Conservation (phyloP, 2,888 invertebrate genomes). For the Apoderus coryli region DNA sequence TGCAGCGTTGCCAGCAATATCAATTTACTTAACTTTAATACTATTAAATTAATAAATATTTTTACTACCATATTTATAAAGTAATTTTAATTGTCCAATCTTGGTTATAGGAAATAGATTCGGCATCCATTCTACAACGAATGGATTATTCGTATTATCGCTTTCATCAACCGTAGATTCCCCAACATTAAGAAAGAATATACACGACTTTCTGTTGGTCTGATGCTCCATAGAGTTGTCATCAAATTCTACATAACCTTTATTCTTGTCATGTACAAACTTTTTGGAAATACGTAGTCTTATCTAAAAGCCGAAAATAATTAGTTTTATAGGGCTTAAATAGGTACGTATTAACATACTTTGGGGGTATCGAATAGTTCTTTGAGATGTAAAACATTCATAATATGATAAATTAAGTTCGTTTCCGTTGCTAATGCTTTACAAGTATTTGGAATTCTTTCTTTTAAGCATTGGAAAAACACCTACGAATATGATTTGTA, state of each 20-base stretch:
- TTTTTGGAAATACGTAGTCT: slow-evolving; percentile 46
- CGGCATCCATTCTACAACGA: slow-evolving; percentile 65
- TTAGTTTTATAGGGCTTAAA: slow-evolving; percentile 2
- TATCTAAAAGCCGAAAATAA: slow-evolving; percentile 32
- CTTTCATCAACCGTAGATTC: slow-evolving; percentile 30
- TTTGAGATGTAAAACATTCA: slow-evolving; percentile 53
- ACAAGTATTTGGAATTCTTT: slow-evolving; percentile 48
- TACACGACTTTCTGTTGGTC: slow-evolving; percentile 23
- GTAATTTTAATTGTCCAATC: slow-evolving; percentile 56
- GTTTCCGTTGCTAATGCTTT: slow-evolving; percentile 46
- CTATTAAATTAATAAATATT: too few species aligned
- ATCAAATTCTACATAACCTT: slow-evolving; percentile 34
- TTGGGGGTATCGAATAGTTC: slow-evolving; percentile 56
- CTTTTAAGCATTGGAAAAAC: slow-evolving; percentile 58
- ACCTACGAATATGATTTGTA: slow-evolving; percentile 28
- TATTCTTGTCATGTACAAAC: slow-evolving; percentile 46
- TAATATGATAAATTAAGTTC: slow-evolving; percentile 55
- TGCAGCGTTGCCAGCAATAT: too few species aligned
- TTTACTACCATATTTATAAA: slow-evolving; percentile 55
- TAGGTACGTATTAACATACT: slow-evolving; percentile 26
- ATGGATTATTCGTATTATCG: slow-evolving; percentile 41
- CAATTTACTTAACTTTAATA: too few species aligned
- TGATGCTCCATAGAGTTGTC: slow-evolving; percentile 26
- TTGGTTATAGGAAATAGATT: slow-evolving; percentile 51
- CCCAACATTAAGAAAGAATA: slow-evolving; percentile 34